Percentiles rank a stretch among this genome's conserved stretches.
Conservation (phyloP, 2,888 invertebrate species). For the Oegoconia quadripuncta region DNA sequence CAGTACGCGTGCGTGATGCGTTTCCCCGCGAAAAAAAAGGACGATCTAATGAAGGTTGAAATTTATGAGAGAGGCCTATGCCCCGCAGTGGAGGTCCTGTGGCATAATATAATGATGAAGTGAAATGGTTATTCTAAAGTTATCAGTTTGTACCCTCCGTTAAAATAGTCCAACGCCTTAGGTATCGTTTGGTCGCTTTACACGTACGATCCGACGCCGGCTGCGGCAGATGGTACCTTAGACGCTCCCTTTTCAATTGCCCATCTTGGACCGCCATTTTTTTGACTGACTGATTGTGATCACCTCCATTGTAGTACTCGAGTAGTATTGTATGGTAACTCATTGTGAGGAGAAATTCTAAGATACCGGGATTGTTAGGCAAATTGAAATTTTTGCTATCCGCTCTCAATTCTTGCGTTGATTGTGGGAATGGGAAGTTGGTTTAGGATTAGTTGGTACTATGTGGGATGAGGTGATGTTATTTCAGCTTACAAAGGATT, state of each 20-base stretch:
- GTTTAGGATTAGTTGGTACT: conserved; percentile 45
- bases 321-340: conserved; percentile 47
- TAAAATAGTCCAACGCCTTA: conserved; percentile 29
- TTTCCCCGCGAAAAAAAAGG: too few species aligned
- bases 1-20: too few species aligned
- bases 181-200: conserved; percentile 45
- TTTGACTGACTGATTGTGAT: conserved; percentile 66
- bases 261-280: conserved; percentile 56
- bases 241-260: conserved; percentile 69
- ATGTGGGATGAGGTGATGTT: conserved; percentile 22
- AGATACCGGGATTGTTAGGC: conserved; percentile 50
- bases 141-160: too few species aligned
- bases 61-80: too few species aligned
- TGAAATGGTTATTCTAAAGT: too few species aligned
- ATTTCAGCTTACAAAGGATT: background rate
- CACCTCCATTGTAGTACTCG: conserved; percentile 44
- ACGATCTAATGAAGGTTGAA: too few species aligned
- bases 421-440: conserved; percentile 56
- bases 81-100: too few species aligned
- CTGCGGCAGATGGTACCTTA: conserved; percentile 60
- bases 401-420: conserved; percentile 42
- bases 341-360: conserved; percentile 61
- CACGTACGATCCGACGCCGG: conserved; percentile 37
- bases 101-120: too few species aligned
- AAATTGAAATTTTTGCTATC: conserved; percentile 60